phyloP scores from a whole-genome alignment of 2,797 vertebrate species.

The Scleropages formosus region DNA sequence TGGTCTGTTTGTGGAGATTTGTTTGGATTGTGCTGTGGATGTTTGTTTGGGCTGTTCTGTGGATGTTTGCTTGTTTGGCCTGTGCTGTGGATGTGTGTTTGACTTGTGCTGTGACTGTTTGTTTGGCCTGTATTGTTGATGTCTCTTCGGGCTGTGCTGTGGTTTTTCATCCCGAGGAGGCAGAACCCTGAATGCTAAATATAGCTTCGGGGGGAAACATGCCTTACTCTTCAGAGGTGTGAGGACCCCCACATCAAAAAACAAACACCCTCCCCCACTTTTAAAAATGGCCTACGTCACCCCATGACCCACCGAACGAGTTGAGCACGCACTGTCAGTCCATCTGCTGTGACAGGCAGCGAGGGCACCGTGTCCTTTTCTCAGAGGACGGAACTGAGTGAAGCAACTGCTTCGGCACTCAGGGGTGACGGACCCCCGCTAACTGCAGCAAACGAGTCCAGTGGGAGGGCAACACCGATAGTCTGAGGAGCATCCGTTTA shows the following conservation, averaged over 20 bases:
- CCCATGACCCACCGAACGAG: neutral
- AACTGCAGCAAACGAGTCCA: no score
- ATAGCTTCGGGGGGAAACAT: neutral
- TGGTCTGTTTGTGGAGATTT: no score
- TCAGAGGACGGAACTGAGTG: neutral
- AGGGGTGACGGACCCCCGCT: conserved; percentile 1
- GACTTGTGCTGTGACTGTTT: neutral
- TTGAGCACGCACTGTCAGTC: neutral
- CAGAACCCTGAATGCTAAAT: neutral
- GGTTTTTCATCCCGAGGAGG: neutral
- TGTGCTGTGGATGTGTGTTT: neutral
- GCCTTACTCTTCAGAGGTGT: neutral
- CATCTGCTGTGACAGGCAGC: neutral
- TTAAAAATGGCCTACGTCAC: conserved; percentile 14
- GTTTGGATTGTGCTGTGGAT: no score
- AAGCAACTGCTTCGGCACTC: neutral
- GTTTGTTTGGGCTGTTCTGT: no score
- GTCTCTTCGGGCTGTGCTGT: neutral
- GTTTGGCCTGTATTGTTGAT: neutral
- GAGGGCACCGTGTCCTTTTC: neutral
- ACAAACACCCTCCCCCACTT: neutral
- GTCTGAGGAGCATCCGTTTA: no score
- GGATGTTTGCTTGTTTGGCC: neutral
- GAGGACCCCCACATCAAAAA: neutral
- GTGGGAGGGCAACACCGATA: no score